phyloP scores from a whole-genome alignment of 2,113 vertebrate species.

The Centropus unirufus region DNA sequence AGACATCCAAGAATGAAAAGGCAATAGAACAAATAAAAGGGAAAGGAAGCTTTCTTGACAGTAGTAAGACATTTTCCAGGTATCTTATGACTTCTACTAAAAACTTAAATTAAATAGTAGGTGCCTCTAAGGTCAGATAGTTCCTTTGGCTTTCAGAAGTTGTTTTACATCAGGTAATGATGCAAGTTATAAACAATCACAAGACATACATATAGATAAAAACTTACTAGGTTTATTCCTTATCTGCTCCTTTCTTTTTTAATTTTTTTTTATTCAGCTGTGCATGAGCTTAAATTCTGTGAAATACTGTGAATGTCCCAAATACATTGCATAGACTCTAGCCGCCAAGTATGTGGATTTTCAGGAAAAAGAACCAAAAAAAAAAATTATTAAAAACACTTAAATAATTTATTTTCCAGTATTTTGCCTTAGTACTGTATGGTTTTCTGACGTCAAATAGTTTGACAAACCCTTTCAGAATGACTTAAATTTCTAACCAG shows the following conservation, averaged over 20 bases:
- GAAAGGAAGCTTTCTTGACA: background rate
- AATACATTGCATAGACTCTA: background rate
- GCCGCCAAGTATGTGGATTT: background rate
- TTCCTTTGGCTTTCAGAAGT: background rate
- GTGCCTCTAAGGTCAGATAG: background rate
- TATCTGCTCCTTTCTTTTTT: background rate
- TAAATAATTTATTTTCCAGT: background rate
- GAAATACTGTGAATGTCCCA: background rate
- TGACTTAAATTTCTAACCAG: background rate
- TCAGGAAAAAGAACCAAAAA: background rate
- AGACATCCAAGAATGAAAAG: background rate
- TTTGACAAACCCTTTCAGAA: background rate
- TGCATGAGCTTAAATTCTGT: background rate
- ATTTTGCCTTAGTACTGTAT: background rate
- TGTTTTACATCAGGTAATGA: background rate
- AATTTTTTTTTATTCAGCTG: background rate
- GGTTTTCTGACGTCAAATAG: background rate
- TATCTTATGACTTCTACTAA: background rate
- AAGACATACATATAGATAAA: background rate
- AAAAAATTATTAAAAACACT: background rate
- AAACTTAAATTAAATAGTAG: background rate
- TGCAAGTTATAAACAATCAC: background rate
- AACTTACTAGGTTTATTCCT: background rate
- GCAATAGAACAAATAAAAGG: background rate
- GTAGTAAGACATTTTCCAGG: background rate